Evolutionary conservation across 1,140 invertebrate species (phyloP), one percentile per base, ranked within the genome.

Genomic region (Diprion similis): DNA sequence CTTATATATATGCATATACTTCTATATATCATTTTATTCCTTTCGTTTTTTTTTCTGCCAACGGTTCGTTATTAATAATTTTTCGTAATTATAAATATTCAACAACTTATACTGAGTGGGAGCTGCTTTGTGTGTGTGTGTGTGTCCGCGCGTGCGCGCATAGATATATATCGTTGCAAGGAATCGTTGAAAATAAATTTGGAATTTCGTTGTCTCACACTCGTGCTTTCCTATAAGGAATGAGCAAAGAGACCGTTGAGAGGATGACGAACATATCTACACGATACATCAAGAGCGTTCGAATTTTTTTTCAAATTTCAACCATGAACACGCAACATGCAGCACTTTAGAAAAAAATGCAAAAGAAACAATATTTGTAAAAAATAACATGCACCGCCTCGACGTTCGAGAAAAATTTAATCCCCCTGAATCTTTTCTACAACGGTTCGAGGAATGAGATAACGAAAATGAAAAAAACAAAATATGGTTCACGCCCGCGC

Each of bases 41-140:
- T 9, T 59, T 59, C 9, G 11, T 59, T 17, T 59, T 8, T 9
- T 59, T 59, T 59, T 59, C n/a, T 59, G 11, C 51, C n/a, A 13
- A 59, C n/a, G 11, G n/a, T 59, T 59, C 11, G 11, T 15, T 59
- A 59, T 13, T 59, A 59, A 6, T 75, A 66, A 59, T 77, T 77
- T 59, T 51, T 68, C 68, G 66, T 73, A 48, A 66, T 80, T 81
- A 81, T 71, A 83, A 83, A 81, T 83, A 83, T 79, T 81, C 76
- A 83, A 83, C 78, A 81, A 83, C 77, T 79, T 75, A 80, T 77
- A 73, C 76, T 74, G 65, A 19, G 71, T 71, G n/a, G n/a, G n/a
- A 59, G 51, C 51, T 59, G 11, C 11, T 59, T 15, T 6, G 9
- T 59, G 9, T 59, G 24, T 37, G 24, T 37, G 24, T 37, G 24